Evolutionary conservation across 2,113 vertebrate genomes (phyloP).

Genomic region (Brachypteracias leptosomus): DNA sequence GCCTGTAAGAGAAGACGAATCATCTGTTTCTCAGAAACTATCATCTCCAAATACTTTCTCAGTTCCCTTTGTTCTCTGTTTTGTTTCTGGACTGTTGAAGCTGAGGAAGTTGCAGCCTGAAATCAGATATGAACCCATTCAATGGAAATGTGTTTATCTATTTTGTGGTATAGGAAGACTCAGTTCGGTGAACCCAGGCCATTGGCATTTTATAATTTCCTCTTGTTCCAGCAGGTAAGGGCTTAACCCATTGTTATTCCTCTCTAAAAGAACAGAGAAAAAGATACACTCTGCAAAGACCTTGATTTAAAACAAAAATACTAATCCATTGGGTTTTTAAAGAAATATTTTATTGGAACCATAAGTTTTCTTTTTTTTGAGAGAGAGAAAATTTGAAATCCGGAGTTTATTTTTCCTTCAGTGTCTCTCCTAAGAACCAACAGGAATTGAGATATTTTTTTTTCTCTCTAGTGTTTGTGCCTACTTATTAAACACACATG

Average conservation of each 20-base stretch:
- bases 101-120: background rate
- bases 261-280: conserved; percentile 55
- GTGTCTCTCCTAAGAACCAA: conserved; percentile 72
- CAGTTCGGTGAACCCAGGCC: conserved; percentile 34
- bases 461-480: conserved; percentile 59
- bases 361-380: conserved; percentile 68
- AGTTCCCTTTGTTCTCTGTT: conserved; percentile 24
- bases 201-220: conserved; percentile 48
- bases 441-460: conserved; percentile 71
- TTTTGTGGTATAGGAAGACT: conserved; percentile 29
- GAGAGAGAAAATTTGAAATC: conserved; percentile 72
- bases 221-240: conserved; percentile 62
- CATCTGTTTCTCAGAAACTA: background rate
- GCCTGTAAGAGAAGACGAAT: background rate
- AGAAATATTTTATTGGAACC: conserved; percentile 76
- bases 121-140: background rate
- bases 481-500: conserved; percentile 78
- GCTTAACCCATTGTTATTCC: conserved; percentile 58
- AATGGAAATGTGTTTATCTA: background rate
- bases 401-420: conserved; percentile 78
- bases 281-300: conserved; percentile 27
- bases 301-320: background rate
- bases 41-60: background rate
- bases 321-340: conserved; percentile 46
- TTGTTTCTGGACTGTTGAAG: background rate